These are phyloP conservation scores for Lytechinus pictus DNA, from an alignment of 35 echinoderm and acorn worm genomes.

Conservation along the genomic window DNA sequence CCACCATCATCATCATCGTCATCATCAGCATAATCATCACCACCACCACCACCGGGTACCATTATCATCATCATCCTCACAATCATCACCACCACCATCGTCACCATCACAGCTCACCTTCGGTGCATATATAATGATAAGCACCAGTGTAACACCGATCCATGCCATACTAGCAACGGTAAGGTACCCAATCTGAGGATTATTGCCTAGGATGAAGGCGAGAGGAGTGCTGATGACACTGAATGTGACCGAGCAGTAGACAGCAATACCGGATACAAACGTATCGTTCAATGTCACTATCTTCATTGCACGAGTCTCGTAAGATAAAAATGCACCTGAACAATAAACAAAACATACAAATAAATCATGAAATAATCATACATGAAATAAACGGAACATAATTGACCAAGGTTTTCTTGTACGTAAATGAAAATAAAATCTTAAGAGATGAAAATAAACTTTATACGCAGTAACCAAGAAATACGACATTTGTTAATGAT, in stretches of 20 bases:
- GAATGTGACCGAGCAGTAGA: constrained; percentile 71
- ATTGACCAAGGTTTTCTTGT: too few relatives aligned
- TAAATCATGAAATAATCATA: too few relatives aligned
- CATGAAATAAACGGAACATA: too few relatives aligned
- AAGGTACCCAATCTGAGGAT: constrained; percentile 63
- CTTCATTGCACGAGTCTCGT: constrained; percentile 75
- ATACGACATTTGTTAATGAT: too few relatives aligned
- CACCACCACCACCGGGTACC: too few relatives aligned
- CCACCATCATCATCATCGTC: too few relatives aligned
- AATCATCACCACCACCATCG: too few relatives aligned
- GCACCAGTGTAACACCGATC: constrained; percentile 58
- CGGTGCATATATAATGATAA: constrained; percentile 69
- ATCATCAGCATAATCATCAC: too few relatives aligned
- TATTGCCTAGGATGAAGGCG: constrained; percentile 66
- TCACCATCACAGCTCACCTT: constrained; percentile 44
- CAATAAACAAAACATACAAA: neutral
- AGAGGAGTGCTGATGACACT: constrained; percentile 75
- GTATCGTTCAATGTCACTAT: constrained; percentile 75
- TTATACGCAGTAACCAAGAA: too few relatives aligned
- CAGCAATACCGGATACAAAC: constrained; percentile 71
- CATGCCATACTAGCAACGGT: constrained; percentile 61
- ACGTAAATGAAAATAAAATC: too few relatives aligned
- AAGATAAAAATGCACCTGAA: constrained; percentile 82
- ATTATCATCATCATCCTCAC: too few relatives aligned
- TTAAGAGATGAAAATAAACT: too few relatives aligned